Evolutionary conservation across 1,140 invertebrate genomes (phyloP).

Genomic region (Camponotus pennsylvanicus): DNA sequence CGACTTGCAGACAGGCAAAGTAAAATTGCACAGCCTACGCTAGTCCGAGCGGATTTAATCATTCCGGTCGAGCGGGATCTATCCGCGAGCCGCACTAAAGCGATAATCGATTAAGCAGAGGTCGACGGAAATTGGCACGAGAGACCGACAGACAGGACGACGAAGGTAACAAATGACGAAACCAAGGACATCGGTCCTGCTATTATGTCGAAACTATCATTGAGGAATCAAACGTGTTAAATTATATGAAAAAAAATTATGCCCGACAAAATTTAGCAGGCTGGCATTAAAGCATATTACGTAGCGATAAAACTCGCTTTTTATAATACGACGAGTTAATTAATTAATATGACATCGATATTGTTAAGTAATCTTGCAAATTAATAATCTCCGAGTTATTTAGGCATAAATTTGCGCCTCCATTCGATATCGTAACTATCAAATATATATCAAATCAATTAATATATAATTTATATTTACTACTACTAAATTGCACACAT

Average conservation of each 20-base stretch:
- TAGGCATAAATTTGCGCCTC: background rate
- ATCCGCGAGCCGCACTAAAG: slow-evolving; percentile 42
- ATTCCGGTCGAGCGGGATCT: slow-evolving; percentile 38
- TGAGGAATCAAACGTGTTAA: background rate
- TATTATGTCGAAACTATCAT: slow-evolving; percentile 28
- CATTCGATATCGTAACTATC: background rate
- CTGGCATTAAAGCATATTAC: background rate
- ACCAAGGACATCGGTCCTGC: slow-evolving; percentile 44
- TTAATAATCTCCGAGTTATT: background rate
- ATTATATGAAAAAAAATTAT: slow-evolving; percentile 4
- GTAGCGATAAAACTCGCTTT: background rate
- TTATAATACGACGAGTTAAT: background rate
- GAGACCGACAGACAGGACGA: slow-evolving; percentile 44
- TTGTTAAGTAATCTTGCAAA: slow-evolving; percentile 9
- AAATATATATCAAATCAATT: background rate
- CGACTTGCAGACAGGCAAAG: background rate
- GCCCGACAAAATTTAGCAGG: background rate
- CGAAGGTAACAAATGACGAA: slow-evolving; percentile 52
- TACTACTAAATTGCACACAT: background rate
- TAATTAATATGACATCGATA: background rate
- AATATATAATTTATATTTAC: background rate
- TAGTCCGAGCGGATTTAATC: slow-evolving; percentile 40
- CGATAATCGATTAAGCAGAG: slow-evolving; percentile 52
- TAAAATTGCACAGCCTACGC: background rate
- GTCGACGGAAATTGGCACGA: slow-evolving; percentile 57